These are phyloP conservation scores for Unio delphinus DNA, from an alignment of 2,888 invertebrate genomes.

Conservation along the genomic window DNA sequence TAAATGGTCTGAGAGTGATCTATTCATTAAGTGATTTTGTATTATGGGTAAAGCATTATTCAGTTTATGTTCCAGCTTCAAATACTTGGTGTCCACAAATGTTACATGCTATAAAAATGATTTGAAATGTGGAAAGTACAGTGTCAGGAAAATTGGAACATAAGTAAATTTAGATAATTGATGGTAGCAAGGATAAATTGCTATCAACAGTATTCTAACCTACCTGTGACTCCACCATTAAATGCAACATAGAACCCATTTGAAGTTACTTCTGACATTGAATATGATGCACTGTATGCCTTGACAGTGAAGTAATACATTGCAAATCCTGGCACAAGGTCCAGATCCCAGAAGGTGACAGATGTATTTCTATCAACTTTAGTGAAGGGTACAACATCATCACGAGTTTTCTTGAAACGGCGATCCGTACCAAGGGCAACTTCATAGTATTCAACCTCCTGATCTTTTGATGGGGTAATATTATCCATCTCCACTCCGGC, in stretches of 20 bases:
- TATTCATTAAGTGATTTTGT: too few relatives aligned
- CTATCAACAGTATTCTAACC: neutral
- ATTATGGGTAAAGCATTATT: too few relatives aligned
- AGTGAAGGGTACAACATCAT: conserved; percentile 50
- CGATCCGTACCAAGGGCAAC: conserved; percentile 54
- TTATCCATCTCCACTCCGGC: conserved; percentile 22
- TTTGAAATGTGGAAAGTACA: too few relatives aligned
- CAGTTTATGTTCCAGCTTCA: too few relatives aligned
- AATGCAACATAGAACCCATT: conserved; percentile 53
- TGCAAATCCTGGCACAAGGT: conserved; percentile 34
- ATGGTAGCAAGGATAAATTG: too few relatives aligned
- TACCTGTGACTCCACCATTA: conserved; percentile 43
- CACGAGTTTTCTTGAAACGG: conserved; percentile 42
- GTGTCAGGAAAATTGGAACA: too few relatives aligned
- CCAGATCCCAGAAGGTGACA: conserved; percentile 44
- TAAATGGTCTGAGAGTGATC: too few relatives aligned
- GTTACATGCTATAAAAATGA: neutral
- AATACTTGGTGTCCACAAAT: too few relatives aligned
- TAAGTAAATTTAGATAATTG: too few relatives aligned
- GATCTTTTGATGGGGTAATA: conserved; percentile 25
- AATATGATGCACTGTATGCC: conserved; percentile 42
- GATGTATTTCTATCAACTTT: conserved; percentile 48
- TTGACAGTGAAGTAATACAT: conserved; percentile 54
- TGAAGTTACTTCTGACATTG: conserved; percentile 43
- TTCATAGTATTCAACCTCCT: conserved; percentile 45